Evolutionary conservation across 2,113 vertebrate species (phyloP), one percentile per base, ranked within the genome.

Genomic region (Labeo rohita): DNA sequence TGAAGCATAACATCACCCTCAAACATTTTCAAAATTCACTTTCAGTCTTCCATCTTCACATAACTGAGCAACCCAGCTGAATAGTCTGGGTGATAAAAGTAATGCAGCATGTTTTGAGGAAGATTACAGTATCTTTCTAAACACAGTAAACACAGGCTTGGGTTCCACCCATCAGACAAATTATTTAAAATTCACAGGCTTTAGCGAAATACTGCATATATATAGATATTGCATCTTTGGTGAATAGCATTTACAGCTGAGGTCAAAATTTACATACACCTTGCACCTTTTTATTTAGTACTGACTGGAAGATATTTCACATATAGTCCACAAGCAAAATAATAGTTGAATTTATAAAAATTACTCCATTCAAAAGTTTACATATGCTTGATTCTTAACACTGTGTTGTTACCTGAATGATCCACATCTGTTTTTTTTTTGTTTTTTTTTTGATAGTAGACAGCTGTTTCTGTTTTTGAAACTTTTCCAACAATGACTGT

Each of bases 41-140:
- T 36, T 68, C 12, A 10, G 11, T 7, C 11, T 68, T 36, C 23
- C 6, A 36, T 39, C 39, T 5, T 39, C 13, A 70, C 6, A 34
- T 39, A 70, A 70, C 34, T 70, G 28, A 34, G 23, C 61, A 65
- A 65, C 61, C 23, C 9, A 65, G n/a, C 6, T 56, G 75, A 28
- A 56, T 54, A 61, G 39, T 34, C 74, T 21, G 6, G n/a, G 34
- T 85, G 59, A 84, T 52, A 76, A 63, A 65, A 18, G 68, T 45
- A n/a, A 47, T 65, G 4, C 72, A 28, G 76, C 63, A 21, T 84
- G 74, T 66, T 88, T 65, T 47, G 63, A 66, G 49, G 45, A 13
- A 82, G 90, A 93, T 92, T 92, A 86, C 87, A 72, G 84, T 94
- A 93, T 93, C 92, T 90, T 50, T 86, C 84, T 10, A 50, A 36